These are phyloP conservation scores for Maniola jurtina DNA, from an alignment of 1,140 invertebrate species.

Conservation along the genomic window DNA sequence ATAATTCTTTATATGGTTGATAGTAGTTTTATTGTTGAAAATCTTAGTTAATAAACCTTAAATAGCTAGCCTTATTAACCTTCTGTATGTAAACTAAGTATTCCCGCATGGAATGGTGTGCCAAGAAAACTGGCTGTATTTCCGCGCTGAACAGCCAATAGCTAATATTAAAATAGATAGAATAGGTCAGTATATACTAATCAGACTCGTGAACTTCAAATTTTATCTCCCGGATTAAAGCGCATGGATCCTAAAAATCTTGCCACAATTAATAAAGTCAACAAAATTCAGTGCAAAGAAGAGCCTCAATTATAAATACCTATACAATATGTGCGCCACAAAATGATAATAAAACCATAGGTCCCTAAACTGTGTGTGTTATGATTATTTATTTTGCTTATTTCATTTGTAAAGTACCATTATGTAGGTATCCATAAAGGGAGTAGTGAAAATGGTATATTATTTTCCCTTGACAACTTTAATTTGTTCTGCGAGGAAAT, in stretches of 20 bases:
- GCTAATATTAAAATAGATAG: too few species aligned
- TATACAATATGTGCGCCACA: not conserved
- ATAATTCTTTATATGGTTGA: too few species aligned
- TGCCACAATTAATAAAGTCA: too few species aligned
- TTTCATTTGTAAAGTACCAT: slow-evolving; percentile 10
- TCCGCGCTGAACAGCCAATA: too few species aligned
- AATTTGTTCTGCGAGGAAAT: slow-evolving; percentile 43
- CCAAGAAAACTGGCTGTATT: too few species aligned
- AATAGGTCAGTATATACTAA: too few species aligned
- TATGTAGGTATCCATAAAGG: slow-evolving; percentile 14
- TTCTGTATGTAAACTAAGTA: too few species aligned
- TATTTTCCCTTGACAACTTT: slow-evolving; percentile 45
- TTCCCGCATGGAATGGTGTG: too few species aligned
- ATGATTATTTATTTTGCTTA: slow-evolving; percentile 12
- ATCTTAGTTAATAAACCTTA: not conserved
- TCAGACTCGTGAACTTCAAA: too few species aligned
- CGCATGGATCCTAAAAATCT: too few species aligned
- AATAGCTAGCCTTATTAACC: too few species aligned
- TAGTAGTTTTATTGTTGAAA: not conserved
- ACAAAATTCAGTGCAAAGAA: not conserved
- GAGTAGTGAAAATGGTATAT: slow-evolving; percentile 34
- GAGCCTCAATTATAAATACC: not conserved
- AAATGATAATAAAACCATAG: slow-evolving; percentile 1
- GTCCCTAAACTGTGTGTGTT: not conserved
- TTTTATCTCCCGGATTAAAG: too few species aligned